phyloP scores from a whole-genome alignment of 2,797 vertebrate genomes.

The Chiloscyllium punctatum region DNA sequence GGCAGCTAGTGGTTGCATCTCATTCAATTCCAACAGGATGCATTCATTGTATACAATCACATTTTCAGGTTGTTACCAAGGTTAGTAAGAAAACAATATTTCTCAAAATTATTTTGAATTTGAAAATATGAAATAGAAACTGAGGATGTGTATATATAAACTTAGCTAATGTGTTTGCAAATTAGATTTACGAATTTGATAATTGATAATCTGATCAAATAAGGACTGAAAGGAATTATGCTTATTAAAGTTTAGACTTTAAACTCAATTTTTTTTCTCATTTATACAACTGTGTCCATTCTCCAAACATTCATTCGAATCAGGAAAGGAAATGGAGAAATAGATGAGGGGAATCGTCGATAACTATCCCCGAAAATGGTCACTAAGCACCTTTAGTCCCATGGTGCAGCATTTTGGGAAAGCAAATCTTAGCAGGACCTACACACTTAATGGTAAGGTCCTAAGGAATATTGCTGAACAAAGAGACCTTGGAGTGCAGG shows the following conservation, averaged over 20 bases:
- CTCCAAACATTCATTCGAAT: neutral
- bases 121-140: neutral
- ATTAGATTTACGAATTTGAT: neutral
- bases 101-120: neutral
- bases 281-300: neutral
- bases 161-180: neutral
- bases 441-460: too few relatives aligned
- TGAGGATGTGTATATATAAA: neutral
- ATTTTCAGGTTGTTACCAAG: neutral
- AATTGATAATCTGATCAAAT: neutral
- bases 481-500: too few relatives aligned
- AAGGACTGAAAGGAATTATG: neutral
- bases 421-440: too few relatives aligned
- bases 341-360: neutral
- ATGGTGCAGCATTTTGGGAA: too few relatives aligned
- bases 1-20: neutral
- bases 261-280: neutral
- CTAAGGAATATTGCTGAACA: too few relatives aligned
- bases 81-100: neutral
- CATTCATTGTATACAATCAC: neutral
- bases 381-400: neutral
- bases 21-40: neutral
- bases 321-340: neutral
- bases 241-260: neutral
- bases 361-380: neutral